Evolutionary conservation across 2,888 invertebrate genomes (phyloP).

Genomic region (Troides aeacus): DNA sequence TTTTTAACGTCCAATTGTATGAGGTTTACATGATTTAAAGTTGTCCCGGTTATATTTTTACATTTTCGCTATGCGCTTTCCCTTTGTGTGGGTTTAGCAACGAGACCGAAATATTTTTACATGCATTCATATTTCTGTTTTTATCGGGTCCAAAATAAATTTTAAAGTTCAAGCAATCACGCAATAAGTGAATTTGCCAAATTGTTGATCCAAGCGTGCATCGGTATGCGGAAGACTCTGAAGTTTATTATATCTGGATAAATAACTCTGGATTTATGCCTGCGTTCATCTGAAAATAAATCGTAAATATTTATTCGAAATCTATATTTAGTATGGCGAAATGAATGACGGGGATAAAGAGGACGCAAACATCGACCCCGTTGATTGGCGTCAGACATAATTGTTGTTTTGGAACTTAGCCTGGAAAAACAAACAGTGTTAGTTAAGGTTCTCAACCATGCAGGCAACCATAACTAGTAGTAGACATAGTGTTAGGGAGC

Average conservation of each 20-base stretch:
- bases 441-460: slow-evolving; percentile 2
- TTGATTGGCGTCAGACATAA: slow-evolving; percentile 12
- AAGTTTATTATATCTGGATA: background rate
- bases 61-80: background rate
- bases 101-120: background rate
- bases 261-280: background rate
- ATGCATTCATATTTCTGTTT: too few species aligned
- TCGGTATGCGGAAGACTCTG: slow-evolving; percentile 10
- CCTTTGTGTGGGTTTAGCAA: background rate
- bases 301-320: slow-evolving; percentile 25
- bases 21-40: slow-evolving; percentile 16
- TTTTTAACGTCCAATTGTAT: slow-evolving; percentile 8
- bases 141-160: too few species aligned
- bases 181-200: background rate
- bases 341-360: slow-evolving; percentile 21
- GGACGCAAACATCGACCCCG: slow-evolving; percentile 18
- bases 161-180: too few species aligned
- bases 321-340: slow-evolving; percentile 23
- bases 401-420: slow-evolving; percentile 15
- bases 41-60: slow-evolving; percentile 19
- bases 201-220: background rate
- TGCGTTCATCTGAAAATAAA: slow-evolving; percentile 20
- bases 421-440: slow-evolving; percentile 16
- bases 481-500: too few species aligned
- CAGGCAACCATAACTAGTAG: background rate